Conservation (phyloP, 2,888 invertebrate genomes). For the Monochamus alternatus region DNA sequence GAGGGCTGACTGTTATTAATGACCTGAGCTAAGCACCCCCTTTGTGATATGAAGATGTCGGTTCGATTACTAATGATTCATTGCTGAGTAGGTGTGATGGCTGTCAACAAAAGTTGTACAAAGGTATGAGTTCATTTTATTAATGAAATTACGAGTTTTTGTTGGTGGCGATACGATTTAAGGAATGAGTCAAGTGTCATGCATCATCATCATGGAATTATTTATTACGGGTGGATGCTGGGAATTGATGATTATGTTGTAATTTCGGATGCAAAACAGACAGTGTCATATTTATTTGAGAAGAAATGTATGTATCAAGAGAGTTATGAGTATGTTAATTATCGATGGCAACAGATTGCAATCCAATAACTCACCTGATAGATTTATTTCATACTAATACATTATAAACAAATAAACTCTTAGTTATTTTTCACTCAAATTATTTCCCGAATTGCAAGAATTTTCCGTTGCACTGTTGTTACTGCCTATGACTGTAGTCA, state of each 20-base stretch:
- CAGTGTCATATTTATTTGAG: not conserved
- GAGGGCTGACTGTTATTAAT: slow-evolving; percentile 36
- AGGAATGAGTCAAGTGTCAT: slow-evolving; percentile 17
- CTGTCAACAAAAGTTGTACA: slow-evolving; percentile 14
- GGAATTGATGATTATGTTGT: not conserved
- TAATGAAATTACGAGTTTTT: slow-evolving; percentile 15
- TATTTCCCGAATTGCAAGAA: too few species aligned
- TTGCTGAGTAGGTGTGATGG: slow-evolving; percentile 32
- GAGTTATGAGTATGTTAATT: too few species aligned
- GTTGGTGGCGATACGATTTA: slow-evolving; percentile 11
- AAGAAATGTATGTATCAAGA: too few species aligned
- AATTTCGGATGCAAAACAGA: not conserved
- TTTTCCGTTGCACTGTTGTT: too few species aligned
- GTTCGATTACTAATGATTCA: slow-evolving; percentile 32
- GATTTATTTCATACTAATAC: too few species aligned
- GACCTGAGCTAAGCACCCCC: slow-evolving; percentile 23
- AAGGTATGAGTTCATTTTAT: slow-evolving; percentile 23
- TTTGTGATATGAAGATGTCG: slow-evolving; percentile 46
- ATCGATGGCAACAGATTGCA: too few species aligned
- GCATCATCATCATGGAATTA: not conserved
- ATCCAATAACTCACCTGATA: too few species aligned
- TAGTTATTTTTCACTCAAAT: too few species aligned
- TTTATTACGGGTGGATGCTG: not conserved
- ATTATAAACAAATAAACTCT: too few species aligned
- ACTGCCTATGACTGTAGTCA: too few species aligned